Conservation (phyloP, 2,113 vertebrate genomes). For the Bos javanicus region DNA sequence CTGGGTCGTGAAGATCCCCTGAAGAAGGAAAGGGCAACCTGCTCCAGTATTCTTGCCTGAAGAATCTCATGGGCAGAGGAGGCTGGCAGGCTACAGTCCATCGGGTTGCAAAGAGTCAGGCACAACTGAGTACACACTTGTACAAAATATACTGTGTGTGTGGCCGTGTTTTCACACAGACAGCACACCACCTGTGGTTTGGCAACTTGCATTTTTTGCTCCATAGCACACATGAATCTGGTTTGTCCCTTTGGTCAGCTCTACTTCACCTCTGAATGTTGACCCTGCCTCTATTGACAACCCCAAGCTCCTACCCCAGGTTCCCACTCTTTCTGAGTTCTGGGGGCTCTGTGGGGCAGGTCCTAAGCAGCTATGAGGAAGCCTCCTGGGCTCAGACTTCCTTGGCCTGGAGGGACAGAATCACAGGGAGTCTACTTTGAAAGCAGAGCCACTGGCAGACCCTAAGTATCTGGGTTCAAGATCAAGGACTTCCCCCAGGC, state of each 20-base stretch:
- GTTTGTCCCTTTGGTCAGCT: background rate
- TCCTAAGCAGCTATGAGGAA: background rate
- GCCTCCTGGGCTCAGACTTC: background rate
- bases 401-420: background rate
- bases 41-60: background rate
- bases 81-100: background rate
- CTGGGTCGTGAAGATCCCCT: background rate
- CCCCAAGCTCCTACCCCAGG: background rate
- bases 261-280: rapidly evolving
- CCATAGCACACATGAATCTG: background rate
- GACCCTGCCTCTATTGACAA: background rate
- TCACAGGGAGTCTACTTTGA: constrained; percentile 40
- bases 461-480: constrained; percentile 25
- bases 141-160: background rate
- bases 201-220: background rate
- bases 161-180: background rate
- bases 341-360: background rate
- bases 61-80: background rate
- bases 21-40: background rate
- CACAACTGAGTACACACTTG: background rate
- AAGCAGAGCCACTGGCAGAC: constrained; percentile 24
- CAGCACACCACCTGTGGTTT: background rate
- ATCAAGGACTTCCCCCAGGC: constrained; percentile 63
- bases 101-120: background rate
- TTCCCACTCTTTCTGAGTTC: background rate